Evolutionary conservation across 2,797 vertebrate genomes (phyloP).

Genomic region (Coilia nasus): DNA sequence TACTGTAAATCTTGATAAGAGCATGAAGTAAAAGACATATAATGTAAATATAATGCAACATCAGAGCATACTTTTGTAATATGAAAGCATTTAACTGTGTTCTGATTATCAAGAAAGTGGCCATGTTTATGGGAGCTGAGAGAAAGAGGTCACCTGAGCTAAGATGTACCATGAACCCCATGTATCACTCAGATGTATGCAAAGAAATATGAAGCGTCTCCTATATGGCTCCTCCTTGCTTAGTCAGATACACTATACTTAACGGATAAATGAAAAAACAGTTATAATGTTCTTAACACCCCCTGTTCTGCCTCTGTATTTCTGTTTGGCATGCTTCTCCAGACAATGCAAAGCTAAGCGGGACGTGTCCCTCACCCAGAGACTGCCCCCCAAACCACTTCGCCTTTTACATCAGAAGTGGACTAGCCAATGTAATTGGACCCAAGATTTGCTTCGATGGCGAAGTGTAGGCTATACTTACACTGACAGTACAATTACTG

Average conservation of each 20-base stretch:
- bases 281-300: too few relatives aligned
- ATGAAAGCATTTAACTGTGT: too few relatives aligned
- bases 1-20: too few relatives aligned
- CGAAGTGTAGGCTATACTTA: slow-evolving; percentile 70
- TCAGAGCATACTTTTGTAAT: too few relatives aligned
- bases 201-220: too few relatives aligned
- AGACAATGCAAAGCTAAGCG: background rate
- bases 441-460: slow-evolving; percentile 86
- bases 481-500: background rate
- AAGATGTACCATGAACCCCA: too few relatives aligned
- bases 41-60: too few relatives aligned
- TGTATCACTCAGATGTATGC: too few relatives aligned
- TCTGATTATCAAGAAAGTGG: too few relatives aligned
- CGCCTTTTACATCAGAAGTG: slow-evolving; percentile 79
- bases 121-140: too few relatives aligned
- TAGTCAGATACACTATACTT: background rate
- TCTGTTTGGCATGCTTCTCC: slow-evolving; percentile 8
- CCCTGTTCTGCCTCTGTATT: background rate
- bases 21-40: too few relatives aligned
- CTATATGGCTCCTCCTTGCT: background rate
- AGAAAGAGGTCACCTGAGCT: too few relatives aligned
- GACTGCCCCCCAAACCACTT: slow-evolving; percentile 73
- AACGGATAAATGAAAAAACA: background rate
- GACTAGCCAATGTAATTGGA: slow-evolving; percentile 83
- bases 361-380: slow-evolving; percentile 70